Base-by-base conservation (phyloP, 2,888 invertebrate species). In the Bhutanitis thaidina region DNA sequence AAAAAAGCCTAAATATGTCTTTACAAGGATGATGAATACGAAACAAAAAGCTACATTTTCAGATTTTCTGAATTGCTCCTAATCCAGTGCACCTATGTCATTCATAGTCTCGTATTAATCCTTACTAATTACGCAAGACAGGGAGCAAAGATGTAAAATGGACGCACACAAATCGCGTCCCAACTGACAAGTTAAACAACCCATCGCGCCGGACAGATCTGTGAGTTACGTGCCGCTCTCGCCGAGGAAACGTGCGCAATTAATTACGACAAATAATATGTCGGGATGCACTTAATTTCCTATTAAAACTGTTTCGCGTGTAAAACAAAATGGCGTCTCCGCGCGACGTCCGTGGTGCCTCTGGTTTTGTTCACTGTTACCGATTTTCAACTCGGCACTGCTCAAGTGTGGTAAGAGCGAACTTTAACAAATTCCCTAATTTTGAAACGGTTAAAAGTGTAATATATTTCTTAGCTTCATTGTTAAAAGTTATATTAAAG, bases 81-180 rank as follows among this genome's bases (percentile, higher is more conserved):
- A 79, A 78, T 77, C 70, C 66, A 68, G 68, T 64, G 70, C 76
- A 80, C 79, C 75, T 80, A 74, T 79, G 73, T 82, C 85, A 77
- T 77, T 81, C 83, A 83, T 79, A 81, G 80, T 74, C 64, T 62
- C 73, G 69, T 83, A 86, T 87, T 88, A 88, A 88, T 87, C 80
- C 80, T 76, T 70, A 79, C 85, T 88, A 88, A 88, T 89, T 87
- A 87, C 81, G 80, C 82, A 84, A 83, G 82, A 79, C 80, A 77
- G 68, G 77, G 77, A 82, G 84, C 79, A 79, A 82, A 84, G 84
- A 84, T 83, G 80, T 79, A 83, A 84, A 82, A 86, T 84, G 82
- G 77, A 71, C 74, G 81, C 71, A 71, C 85, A 87, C 88, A 88
- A 89, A 89, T 89, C 78, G 79, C 77, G 77, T 76, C 76, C 78